Base-by-base conservation (phyloP, 2,113 vertebrate genomes). In the Callorhinus ursinus region DNA sequence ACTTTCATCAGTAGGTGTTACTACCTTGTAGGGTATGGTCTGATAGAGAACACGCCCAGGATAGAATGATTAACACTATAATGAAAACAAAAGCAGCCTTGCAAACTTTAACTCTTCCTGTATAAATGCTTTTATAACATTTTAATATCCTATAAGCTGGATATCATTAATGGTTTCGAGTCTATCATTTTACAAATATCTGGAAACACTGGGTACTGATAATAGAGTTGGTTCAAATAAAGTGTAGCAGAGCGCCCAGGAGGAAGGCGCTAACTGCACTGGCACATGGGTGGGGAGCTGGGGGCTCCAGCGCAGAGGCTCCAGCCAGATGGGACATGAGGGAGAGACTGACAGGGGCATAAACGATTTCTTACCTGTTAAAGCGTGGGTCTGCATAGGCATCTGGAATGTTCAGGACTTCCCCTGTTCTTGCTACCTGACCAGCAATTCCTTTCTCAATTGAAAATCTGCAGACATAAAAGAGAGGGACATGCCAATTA, bases 391-490 rank as follows among this genome's bases (percentile, higher is more conserved):
- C 99, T 98, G 99, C 99, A 98, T 99, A 99, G 99, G 99, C 99
- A 97, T 99, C 99, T 90, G 99, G 99, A 98, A 99, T 99, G 98
- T 99, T 99, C 98, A 99, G 99, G 96, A 99, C 99, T 98, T 99
- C 99, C 97, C 99, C 99, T 46, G 99, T 99, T 98, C 99, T 99
- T 95, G 99, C 99, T 93, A 99, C 99, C 97, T 99, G 99, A 79
- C 99, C 99, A 92, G 99, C 99, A 96, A 99, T 99, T 98, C 99
- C 99, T 98, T 99, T 99, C 88, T 99, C 99, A 98, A 99, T 99
- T 93, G 99, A 99, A 99, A 99, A 99, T 99, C 99, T 99, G 96
- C 21, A 98, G 21, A 96, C 49, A 94, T 8, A 96, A 97, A 96
- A 87, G 84, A 93, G n/a, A 93, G 88, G 77, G 15, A 19, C 59